phyloP scores from a whole-genome alignment of 2,113 vertebrate genomes.

The Corythaeola cristata region DNA sequence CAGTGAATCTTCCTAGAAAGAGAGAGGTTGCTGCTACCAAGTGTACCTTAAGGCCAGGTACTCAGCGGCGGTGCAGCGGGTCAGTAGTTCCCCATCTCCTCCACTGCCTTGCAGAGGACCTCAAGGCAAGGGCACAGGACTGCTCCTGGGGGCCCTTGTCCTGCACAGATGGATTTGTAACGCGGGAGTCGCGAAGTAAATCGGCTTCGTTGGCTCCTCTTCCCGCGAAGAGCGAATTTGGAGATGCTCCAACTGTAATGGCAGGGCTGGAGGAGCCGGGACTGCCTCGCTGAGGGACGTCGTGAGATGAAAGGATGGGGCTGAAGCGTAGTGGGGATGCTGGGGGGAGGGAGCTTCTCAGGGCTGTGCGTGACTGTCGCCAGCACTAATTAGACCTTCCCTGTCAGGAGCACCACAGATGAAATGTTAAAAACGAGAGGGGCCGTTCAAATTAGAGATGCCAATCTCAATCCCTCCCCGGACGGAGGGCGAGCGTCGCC shows the following conservation, averaged over 20 bases:
- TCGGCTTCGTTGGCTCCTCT: background rate
- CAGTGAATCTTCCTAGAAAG: background rate
- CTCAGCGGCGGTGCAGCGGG: too few relatives aligned
- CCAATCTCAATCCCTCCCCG: slow-evolving; percentile 57
- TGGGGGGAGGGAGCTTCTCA: slow-evolving; percentile 7
- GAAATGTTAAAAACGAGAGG: slow-evolving; percentile 50
- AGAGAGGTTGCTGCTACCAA: background rate
- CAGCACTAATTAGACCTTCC: slow-evolving; percentile 60
- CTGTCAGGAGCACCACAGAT: slow-evolving; percentile 60
- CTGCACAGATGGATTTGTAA: background rate
- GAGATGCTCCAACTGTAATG: background rate
- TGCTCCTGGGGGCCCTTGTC: background rate
- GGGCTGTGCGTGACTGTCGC: slow-evolving; percentile 27
- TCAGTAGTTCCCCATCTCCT: background rate
- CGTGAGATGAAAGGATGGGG: slow-evolving; percentile 23
- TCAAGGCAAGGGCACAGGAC: background rate
- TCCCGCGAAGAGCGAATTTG: background rate
- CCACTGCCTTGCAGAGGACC: background rate
- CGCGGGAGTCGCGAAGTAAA: background rate
- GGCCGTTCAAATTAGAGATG: slow-evolving; percentile 67
- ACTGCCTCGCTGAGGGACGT: background rate
- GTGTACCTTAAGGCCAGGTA: background rate
- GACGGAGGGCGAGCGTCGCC: background rate
- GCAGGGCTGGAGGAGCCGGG: background rate
- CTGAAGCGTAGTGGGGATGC: background rate